Evolutionary conservation across 2,113 vertebrate species (phyloP), one percentile per base, ranked within the genome.

Genomic region (Loxodonta africana): DNA sequence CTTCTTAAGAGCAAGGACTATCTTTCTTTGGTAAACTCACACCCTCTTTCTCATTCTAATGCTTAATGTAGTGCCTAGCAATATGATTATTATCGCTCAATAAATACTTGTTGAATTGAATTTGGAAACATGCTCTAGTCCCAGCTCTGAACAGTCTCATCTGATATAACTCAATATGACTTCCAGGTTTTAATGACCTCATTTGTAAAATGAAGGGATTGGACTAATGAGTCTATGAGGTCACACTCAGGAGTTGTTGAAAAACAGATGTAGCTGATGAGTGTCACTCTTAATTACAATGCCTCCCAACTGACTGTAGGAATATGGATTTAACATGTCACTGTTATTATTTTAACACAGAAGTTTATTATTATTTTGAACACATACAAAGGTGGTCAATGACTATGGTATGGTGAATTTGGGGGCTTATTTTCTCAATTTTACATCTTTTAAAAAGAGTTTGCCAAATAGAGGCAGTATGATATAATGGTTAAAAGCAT

Each of bases 381-480:
- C 25, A 83, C 4, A 80, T 11, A 94, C 2, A 8, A 89, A 91
- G 9, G 4, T 51, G 5, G 8, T 69, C 90, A 25, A 71, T 57
- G 21, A 85, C 6, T 25, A 65, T 53, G 10, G 14, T 5, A 73
- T 63, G 2, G 8, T 63, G 8, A 74, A 46, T n/a, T n/a, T 60
- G 85, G 67, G 37, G 69, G 83, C 65, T 88, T 91, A 8, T 51
- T 80, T 95, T 86, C 53, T 90, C 84, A 87, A 23, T 81, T 94
- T 74, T 30, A 46, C 30, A 37, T 85, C 1, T 88, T 92, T 93
- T 86, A 62, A 25, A n/a, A 76, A 91, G 18, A 77, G 9, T 90
- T 77, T 82, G 11, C 57, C 28, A 57, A 62, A 86, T 1, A 62
- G 30, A 67, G 1, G 5, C 14, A 44, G 2, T 26, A 63, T 62